Conservation (phyloP, 2,888 invertebrate species). For the Subacronicta megacephala region DNA sequence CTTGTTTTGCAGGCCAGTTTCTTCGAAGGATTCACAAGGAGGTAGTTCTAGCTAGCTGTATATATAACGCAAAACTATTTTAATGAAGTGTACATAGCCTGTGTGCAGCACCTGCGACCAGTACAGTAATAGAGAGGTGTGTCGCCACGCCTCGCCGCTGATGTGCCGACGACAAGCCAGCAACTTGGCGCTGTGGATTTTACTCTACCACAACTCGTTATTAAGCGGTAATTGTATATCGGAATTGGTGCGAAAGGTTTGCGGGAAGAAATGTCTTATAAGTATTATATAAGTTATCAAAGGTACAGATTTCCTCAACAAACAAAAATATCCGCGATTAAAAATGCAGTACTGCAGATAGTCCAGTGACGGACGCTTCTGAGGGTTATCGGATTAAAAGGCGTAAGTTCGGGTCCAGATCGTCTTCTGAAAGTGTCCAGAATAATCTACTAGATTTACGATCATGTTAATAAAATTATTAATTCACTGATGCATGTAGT, state of each 20-base stretch:
- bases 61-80: conserved; percentile 55
- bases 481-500: no score
- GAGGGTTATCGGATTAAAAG: no score
- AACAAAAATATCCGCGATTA: no score
- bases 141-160: conserved; percentile 80
- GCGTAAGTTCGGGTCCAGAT: no score
- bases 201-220: conserved; percentile 48
- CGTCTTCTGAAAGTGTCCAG: no score
- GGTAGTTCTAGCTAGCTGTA: conserved; percentile 9
- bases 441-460: no score
- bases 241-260: conserved; percentile 5
- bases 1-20: no score
- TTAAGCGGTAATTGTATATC: conserved; percentile 49
- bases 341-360: no score
- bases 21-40: conserved; percentile 18
- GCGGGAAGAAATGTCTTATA: neutral
- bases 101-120: conserved; percentile 55
- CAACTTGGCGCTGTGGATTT: conserved; percentile 64
- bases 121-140: conserved; percentile 85
- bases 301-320: no score
- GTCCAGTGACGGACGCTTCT: no score
- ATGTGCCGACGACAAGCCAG: conserved; percentile 73
- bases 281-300: no score
- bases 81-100: conserved; percentile 61
- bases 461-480: no score